Percentiles rank a stretch among this genome's conserved stretches.
Evolutionary conservation across 2,797 vertebrate genomes (phyloP).

Genomic region (Paratrypauchen microcephalus): DNA sequence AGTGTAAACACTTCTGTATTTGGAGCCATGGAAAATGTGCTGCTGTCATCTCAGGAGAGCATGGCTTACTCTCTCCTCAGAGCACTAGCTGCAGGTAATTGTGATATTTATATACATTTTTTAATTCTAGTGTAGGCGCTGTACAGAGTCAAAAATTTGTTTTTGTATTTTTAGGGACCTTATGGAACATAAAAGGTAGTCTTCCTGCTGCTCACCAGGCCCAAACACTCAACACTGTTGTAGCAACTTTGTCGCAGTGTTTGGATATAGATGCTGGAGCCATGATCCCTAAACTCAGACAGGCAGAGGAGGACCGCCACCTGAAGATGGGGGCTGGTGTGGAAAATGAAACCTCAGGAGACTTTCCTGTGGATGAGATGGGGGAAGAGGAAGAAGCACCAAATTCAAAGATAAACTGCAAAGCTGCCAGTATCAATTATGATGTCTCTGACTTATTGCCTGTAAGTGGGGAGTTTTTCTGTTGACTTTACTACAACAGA

Average conservation of each 20-base stretch:
- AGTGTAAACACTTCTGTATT: constrained; percentile 78
- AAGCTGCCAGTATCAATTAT: constrained; percentile 59
- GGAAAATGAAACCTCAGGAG: constrained; percentile 36
- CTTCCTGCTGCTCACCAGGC: constrained; percentile 85
- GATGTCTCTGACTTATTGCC: constrained; percentile 90
- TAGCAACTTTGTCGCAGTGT: constrained; percentile 83
- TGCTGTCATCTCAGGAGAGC: constrained; percentile 76
- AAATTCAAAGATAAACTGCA: constrained; percentile 66
- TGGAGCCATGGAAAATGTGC: constrained; percentile 79
- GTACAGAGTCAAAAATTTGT: background rate
- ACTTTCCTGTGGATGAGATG: constrained; percentile 40
- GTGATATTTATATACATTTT: background rate
- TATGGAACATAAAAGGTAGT: constrained; percentile 91
- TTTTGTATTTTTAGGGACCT: constrained; percentile 74
- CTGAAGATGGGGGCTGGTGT: constrained; percentile 15
- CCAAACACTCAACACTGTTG: constrained; percentile 82
- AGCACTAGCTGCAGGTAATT: constrained; percentile 87
- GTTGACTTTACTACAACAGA: background rate
- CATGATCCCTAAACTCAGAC: constrained; percentile 80
- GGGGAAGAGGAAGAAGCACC: constrained; percentile 76
- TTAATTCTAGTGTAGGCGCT: background rate
- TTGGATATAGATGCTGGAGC: constrained; percentile 81
- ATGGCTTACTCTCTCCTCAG: constrained; percentile 86
- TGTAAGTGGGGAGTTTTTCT: constrained; percentile 71
- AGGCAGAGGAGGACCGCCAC: constrained; percentile 72